Base-by-base conservation (phyloP, 2,888 invertebrate species). In the Subacronicta megacephala region DNA sequence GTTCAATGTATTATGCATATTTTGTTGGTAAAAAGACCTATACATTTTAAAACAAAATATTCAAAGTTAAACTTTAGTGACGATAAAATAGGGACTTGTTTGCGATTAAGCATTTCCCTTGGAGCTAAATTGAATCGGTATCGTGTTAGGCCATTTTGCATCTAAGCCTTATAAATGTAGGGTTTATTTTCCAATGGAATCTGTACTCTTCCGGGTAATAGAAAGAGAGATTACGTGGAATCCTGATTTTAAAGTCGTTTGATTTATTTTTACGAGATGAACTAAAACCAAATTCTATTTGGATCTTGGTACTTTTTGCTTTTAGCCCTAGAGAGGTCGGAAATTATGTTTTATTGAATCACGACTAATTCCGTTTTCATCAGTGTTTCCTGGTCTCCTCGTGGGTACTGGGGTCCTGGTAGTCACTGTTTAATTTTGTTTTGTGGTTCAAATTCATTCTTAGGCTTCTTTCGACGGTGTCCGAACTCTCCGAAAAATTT, bases 211-310 rank as follows among this genome's bases (percentile, higher is more conserved):
- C 42, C 16, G 66, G 63, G 79, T 82, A 84, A 85, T 84, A 82
- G 83, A 81, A 81, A 77, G 62, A 81, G 77, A 81, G 84, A 87
- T 88, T 86, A 83, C 80, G 77, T 65, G 68, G 68, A 81, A 82
- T 85, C 83, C 83, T 78, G 83, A 84, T 83, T 90, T 89, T 87
- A 84, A 88, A 89, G 81, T 82, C 82, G 72, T 82, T 79, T 85
- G 82, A 87, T 88, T 90, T 90, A 87, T 89, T 90, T 89, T 88
- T 87, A 85, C 81, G 84, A 82, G 79, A 77, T 62, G 73, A 83
- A 84, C 83, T 85, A 80, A 83, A 84, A 70, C 67, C 59, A 72
- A 67, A 68, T 65, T 75, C 65, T 66, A 67, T 75, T 75, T 63
- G 44, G 46, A 67, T 52, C 38, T 62, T 44, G 62, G 53, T 64